Conservation (phyloP, 2,113 vertebrate genomes). For the Platysternon megacephalum region DNA sequence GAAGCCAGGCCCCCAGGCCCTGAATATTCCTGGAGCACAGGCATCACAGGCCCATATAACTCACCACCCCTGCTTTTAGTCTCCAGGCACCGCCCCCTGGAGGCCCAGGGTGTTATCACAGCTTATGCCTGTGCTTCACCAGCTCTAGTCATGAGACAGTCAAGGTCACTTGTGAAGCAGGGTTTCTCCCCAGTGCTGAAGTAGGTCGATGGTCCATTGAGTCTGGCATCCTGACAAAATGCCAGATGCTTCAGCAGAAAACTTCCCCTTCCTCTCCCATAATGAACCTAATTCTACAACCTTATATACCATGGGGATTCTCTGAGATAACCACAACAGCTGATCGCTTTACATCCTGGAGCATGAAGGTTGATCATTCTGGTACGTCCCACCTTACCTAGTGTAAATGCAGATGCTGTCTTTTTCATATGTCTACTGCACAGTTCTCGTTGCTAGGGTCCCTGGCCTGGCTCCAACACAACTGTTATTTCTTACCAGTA, state of each 20-base stretch:
- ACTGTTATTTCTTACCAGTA: slow-evolving; percentile 17
- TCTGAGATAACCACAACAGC: accelerated
- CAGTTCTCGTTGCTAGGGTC: accelerated
- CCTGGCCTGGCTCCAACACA: slow-evolving; percentile 20
- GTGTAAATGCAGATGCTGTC: background rate
- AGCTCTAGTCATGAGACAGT: background rate
- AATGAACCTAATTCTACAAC: background rate
- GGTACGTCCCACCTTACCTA: background rate
- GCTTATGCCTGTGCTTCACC: background rate
- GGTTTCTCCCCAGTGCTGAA: background rate
- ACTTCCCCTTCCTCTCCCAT: background rate
- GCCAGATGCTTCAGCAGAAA: accelerated
- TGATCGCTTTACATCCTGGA: background rate
- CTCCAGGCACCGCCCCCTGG: background rate
- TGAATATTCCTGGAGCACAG: no score
- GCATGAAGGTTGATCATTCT: background rate
- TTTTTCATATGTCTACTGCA: background rate
- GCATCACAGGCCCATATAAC: no score
- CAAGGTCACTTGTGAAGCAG: accelerated
- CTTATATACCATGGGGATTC: accelerated
- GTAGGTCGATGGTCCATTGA: background rate
- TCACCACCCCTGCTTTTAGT: background rate
- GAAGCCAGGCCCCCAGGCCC: no score
- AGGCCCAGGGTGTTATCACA: background rate
- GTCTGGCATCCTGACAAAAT: background rate